These are phyloP conservation scores for Coleophora deauratella DNA, from an alignment of 2,888 invertebrate species.

Conservation along the genomic window DNA sequence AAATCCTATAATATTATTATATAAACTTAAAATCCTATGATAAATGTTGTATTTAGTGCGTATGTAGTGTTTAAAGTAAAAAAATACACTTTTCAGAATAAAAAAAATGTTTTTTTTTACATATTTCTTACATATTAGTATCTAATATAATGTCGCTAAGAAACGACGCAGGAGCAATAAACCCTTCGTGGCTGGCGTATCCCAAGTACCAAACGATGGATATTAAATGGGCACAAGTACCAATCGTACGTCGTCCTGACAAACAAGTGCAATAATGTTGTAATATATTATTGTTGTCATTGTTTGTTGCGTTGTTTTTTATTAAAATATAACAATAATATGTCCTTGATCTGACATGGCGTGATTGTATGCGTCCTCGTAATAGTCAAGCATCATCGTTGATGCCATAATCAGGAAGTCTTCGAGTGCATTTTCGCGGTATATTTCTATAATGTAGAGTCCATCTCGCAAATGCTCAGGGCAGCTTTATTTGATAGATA, in stretches of 20 bases:
- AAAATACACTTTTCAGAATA: no score
- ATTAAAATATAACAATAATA: slow-evolving; percentile 9
- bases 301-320: slow-evolving; percentile 1
- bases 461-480: slow-evolving; percentile 8
- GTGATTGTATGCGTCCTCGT: slow-evolving; percentile 5
- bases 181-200: neutral
- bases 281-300: neutral
- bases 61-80: no score
- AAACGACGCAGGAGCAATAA: no score
- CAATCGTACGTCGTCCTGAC: neutral
- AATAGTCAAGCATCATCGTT: slow-evolving; percentile 4
- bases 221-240: neutral
- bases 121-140: no score
- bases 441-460: slow-evolving; percentile 8
- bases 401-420: slow-evolving; percentile 1
- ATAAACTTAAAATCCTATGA: no score
- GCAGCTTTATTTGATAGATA: slow-evolving; percentile 9
- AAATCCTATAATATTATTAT: no score
- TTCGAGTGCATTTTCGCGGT: slow-evolving; percentile 1
- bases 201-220: neutral
- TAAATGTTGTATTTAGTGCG: no score
- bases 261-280: slow-evolving; percentile 2
- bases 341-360: slow-evolving; percentile 2
- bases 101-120: no score
- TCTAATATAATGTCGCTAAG: no score